Evolutionary conservation across 2,797 vertebrate species (phyloP).

Genomic region (Malacoctenus gilli): DNA sequence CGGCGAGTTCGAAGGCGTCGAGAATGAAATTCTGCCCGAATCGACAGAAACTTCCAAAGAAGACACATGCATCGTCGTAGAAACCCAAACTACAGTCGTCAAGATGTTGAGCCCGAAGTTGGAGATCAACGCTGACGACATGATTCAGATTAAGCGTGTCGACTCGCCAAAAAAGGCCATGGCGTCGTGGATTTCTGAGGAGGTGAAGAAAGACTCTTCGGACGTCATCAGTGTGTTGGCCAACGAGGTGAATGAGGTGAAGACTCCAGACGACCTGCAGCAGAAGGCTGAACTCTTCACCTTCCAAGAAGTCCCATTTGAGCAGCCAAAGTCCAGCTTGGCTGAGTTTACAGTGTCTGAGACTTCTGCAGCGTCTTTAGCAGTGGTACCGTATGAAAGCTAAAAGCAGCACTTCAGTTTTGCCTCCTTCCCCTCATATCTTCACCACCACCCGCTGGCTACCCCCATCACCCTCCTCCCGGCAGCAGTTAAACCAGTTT

Average conservation of each 20-base stretch:
- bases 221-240: conserved; percentile 27
- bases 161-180: conserved; percentile 76
- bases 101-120: conserved; percentile 34
- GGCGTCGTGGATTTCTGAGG: conserved; percentile 73
- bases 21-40: conserved; percentile 7
- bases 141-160: conserved; percentile 45
- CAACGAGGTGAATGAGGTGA: conserved; percentile 36
- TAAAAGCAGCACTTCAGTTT: conserved; percentile 33
- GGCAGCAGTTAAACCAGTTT: conserved; percentile 53
- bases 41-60: conserved; percentile 25
- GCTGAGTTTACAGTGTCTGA: conserved; percentile 82
- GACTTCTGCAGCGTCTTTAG: conserved; percentile 82
- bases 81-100: conserved; percentile 6
- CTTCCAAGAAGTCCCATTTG: conserved; percentile 81
- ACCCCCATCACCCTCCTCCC: conserved; percentile 44
- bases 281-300: conserved; percentile 80
- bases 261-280: conserved; percentile 51
- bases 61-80: conserved; percentile 9
- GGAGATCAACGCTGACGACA: conserved; percentile 56
- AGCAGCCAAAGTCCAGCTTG: conserved; percentile 73
- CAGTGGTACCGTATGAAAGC: conserved; percentile 88
- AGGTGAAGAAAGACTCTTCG: conserved; percentile 34
- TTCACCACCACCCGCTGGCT: conserved; percentile 39
- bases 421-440: conserved; percentile 49
- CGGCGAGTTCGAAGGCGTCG: conserved; percentile 13